Evolutionary conservation across 2,113 vertebrate genomes (phyloP).

Genomic region (Caloenas nicobarica): DNA sequence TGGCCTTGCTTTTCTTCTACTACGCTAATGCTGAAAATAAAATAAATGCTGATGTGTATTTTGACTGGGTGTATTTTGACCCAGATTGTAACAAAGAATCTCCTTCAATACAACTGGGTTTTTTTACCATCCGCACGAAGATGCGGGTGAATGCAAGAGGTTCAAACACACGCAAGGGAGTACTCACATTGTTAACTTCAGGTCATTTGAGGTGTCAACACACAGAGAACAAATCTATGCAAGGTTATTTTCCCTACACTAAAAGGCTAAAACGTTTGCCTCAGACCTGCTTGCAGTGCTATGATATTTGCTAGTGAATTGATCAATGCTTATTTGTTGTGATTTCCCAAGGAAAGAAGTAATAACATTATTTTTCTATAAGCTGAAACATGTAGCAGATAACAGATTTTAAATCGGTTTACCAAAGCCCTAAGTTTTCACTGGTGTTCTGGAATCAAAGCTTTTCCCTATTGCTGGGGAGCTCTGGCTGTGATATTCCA

Average conservation of each 20-base stretch:
- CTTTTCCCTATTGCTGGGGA: not conserved
- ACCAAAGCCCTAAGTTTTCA: not conserved
- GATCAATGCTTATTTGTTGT: not conserved
- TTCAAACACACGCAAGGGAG: not conserved
- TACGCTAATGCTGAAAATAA: not conserved
- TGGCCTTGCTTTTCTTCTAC: not conserved
- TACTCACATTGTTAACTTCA: not conserved
- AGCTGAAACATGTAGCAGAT: not conserved
- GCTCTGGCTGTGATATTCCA: not conserved
- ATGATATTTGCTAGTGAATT: not conserved
- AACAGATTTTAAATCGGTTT: not conserved
- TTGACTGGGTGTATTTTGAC: not conserved
- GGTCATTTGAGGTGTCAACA: not conserved
- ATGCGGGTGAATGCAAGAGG: not conserved
- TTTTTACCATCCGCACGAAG: not conserved
- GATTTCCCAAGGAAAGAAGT: not conserved
- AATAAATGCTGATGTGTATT: accelerated
- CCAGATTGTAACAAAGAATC: no score
- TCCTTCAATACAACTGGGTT: not conserved
- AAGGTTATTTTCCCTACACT: not conserved
- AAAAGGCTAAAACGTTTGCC: not conserved
- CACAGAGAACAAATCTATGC: not conserved
- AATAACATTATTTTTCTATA: not conserved
- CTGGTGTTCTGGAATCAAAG: not conserved
- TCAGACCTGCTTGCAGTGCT: not conserved